Conservation (phyloP, 2,888 invertebrate genomes). For the Nemapogon koenigi region DNA sequence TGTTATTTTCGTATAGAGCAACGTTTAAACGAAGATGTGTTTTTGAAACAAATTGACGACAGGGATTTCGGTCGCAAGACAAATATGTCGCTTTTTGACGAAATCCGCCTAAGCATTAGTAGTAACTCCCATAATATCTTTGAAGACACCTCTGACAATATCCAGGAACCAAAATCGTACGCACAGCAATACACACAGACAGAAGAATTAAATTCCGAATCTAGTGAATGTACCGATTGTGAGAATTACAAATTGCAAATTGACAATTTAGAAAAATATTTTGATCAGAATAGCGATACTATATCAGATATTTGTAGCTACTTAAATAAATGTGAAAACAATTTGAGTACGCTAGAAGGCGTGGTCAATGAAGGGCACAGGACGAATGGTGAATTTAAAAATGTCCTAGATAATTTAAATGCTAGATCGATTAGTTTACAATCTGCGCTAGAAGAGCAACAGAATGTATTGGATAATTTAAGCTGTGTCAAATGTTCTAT, state of each 20-base stretch:
- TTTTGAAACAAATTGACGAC: constrained; percentile 36
- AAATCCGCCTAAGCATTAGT: constrained; percentile 44
- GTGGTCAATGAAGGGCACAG: constrained; percentile 29
- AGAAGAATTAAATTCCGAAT: background rate
- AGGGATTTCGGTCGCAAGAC: constrained; percentile 38
- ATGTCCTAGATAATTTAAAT: constrained; percentile 27
- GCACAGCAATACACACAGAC: background rate
- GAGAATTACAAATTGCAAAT: background rate
- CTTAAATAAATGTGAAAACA: constrained; percentile 33
- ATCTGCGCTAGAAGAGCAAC: constrained; percentile 27
- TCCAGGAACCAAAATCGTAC: background rate
- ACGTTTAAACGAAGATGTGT: constrained; percentile 47
- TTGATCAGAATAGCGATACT: constrained; percentile 20
- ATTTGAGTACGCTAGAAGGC: constrained; percentile 29
- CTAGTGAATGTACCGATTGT: background rate
- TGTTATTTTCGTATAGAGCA: no score
- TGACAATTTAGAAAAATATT: background rate
- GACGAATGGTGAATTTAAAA: constrained; percentile 28
- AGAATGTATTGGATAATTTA: constrained; percentile 24
- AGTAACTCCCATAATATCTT: constrained; percentile 13
- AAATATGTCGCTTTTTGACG: constrained; percentile 49
- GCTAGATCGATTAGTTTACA: constrained; percentile 30
- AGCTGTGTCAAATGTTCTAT: constrained; percentile 23
- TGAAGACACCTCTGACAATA: background rate
- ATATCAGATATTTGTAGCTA: constrained; percentile 29